Evolutionary conservation across 2,113 vertebrate genomes (phyloP).

Genomic region (Plotosus lineatus): DNA sequence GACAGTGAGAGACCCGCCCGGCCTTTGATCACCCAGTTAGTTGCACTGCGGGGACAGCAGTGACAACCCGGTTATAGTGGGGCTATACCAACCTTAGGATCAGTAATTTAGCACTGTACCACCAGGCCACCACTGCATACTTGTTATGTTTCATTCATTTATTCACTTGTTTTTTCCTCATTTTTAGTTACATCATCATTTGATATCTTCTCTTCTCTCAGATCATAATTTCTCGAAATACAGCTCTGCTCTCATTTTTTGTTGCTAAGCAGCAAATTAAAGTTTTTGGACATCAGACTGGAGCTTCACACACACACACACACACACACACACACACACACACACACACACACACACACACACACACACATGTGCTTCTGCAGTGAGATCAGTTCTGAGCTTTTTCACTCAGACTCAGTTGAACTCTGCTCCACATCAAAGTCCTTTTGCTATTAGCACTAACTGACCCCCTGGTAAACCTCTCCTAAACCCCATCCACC

Average conservation of each 20-base stretch:
- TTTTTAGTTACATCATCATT: not conserved
- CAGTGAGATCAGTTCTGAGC: constrained; percentile 55
- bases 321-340: constrained; percentile 6
- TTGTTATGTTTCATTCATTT: no score
- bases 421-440: constrained; percentile 67
- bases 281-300: not conserved
- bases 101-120: no score
- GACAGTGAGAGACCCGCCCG: no score
- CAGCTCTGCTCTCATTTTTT: no score
- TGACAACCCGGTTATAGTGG: no score
- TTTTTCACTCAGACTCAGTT: constrained; percentile 59
- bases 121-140: no score
- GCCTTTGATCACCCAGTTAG: no score
- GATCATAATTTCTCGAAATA: not conserved
- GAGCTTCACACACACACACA: not conserved
- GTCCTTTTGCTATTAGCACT: constrained; percentile 59
- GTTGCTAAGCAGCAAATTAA: not conserved
- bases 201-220: not conserved
- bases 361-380: constrained; percentile 44
- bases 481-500: constrained; percentile 30
- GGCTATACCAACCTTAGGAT: no score
- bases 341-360: constrained; percentile 23
- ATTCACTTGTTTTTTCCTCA: no score
- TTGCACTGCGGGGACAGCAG: no score
- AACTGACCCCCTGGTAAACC: constrained; percentile 38